Evolutionary conservation across 92 coral and sea anemone genomes (phyloP).

Genomic region (Anthopleura xanthogrammica): DNA sequence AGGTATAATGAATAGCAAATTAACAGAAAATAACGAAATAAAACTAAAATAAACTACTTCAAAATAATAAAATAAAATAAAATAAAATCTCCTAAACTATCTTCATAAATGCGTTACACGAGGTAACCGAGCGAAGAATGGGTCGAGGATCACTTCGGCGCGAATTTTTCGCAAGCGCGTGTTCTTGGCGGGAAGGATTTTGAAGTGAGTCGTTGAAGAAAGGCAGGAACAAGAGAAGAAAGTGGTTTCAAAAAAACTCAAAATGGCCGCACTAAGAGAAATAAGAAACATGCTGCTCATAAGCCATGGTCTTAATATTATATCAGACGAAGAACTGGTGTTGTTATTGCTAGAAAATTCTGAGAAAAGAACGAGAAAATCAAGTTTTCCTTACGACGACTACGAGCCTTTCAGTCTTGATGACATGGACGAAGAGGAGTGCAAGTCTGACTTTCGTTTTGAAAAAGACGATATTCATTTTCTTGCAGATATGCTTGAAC

Average conservation of each 20-base stretch:
- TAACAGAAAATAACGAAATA: neutral
- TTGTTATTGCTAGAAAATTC: neutral
- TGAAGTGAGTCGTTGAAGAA: neutral
- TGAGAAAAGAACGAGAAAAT: neutral
- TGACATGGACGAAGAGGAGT: neutral
- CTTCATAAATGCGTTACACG: neutral
- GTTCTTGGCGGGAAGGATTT: neutral
- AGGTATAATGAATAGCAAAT: no score
- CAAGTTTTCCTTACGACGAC: slow-evolving; percentile 11
- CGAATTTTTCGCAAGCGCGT: neutral
- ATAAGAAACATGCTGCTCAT: neutral
- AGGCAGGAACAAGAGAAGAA: neutral
- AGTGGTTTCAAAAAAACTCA: neutral
- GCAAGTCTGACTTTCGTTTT: slow-evolving; percentile 5
- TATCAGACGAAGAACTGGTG: neutral
- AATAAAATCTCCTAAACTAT: no score
- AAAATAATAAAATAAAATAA: neutral
- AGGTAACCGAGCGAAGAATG: neutral
- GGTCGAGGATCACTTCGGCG: neutral
- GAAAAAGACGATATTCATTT: neutral
- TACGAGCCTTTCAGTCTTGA: neutral
- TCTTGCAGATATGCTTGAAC: neutral
- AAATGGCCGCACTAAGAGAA: neutral
- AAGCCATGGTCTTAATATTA: neutral
- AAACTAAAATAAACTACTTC: neutral